These are phyloP conservation scores for Brachyistius frenatus DNA, from an alignment of 2,113 vertebrate genomes.

Conservation along the genomic window DNA sequence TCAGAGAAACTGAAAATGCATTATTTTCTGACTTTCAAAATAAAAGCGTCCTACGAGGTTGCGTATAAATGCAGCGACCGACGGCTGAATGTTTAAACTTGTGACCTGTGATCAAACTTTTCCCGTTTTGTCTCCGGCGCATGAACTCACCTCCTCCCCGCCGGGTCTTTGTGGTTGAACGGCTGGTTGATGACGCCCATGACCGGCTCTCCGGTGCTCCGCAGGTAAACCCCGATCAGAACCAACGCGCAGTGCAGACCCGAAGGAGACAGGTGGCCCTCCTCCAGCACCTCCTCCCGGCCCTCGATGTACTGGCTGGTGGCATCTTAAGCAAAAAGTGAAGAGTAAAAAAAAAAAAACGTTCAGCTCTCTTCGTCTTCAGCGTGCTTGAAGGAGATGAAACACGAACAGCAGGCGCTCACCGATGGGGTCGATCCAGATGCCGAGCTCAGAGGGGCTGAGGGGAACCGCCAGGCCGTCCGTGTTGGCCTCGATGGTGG, in stretches of 20 bases:
- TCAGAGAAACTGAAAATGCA: too few relatives aligned
- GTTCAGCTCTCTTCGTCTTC: not conserved
- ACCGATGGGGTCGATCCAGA: constrained; percentile 89
- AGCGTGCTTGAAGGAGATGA: not conserved
- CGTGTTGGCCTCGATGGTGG: constrained; percentile 50
- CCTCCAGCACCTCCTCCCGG: constrained; percentile 67
- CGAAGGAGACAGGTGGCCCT: constrained; percentile 75
- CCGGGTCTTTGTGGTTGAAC: constrained; percentile 79
- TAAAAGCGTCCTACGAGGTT: too few relatives aligned
- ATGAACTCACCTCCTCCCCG: constrained; percentile 70
- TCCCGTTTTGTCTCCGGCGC: not conserved
- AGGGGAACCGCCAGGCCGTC: constrained; percentile 71
- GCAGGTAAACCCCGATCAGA: constrained; percentile 87
- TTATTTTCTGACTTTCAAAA: too few relatives aligned
- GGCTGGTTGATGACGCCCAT: constrained; percentile 90
- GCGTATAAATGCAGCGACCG: too few relatives aligned
- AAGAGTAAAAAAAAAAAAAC: not conserved
- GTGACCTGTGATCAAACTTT: too few relatives aligned
- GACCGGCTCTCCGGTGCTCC: constrained; percentile 82
- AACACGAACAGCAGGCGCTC: not conserved
- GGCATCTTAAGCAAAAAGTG: constrained; percentile 73
- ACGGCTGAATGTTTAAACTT: not conserved
- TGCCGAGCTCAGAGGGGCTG: constrained; percentile 74
- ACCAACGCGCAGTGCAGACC: constrained; percentile 87
- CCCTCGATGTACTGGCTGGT: constrained; percentile 86